Evolutionary conservation across 2,888 invertebrate species (phyloP), one percentile per base, ranked within the genome.

Genomic region (Eustalomyia histrio): DNA sequence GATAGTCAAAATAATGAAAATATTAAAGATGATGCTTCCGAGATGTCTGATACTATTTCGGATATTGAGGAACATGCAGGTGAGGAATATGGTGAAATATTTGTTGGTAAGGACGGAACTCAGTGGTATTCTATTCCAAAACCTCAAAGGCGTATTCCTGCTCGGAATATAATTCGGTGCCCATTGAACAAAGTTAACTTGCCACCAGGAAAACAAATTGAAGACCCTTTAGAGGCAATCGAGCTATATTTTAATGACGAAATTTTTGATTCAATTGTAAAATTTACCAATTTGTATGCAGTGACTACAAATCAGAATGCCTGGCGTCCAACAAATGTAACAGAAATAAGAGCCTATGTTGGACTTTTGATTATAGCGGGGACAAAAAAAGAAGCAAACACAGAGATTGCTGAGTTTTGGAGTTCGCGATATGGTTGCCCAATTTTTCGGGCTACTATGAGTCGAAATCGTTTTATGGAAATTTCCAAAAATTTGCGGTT

Each of bases 401-500:
- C 33, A 33, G 33, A 33, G 33, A 33, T 33, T 33, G 8, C 5
- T 5, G 33, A 33, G 33, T 33, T 33, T 33, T 33, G 8, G 33
- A 7, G 29, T n/a, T 57, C 29, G 29, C 29, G 21, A 55, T 21
- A 29, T 16, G 57, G 57, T 6, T 24, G n/a, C n/a, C n/a, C n/a
- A n/a, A n/a, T n/a, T n/a, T n/a, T n/a, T n/a, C n/a, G n/a, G n/a
- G 33, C 33, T 7, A 33, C 33, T 33, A 33, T 57, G 57, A 57
- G 57, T 8, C 29, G 57, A 57, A 10, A 57, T 57, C 58, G 39
- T 39, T 60, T 35, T 39, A 39, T 17, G 39, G 16, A 60, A 60
- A 60, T 60, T 60, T 60, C 18, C 12, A 60, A 35, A 58, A 60
- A 60, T 17, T 60, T 60, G 18, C 35, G 60, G 2, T 60, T 60